Conservation (phyloP, 2,888 invertebrate species). For the Temnothorax unifasciatus region DNA sequence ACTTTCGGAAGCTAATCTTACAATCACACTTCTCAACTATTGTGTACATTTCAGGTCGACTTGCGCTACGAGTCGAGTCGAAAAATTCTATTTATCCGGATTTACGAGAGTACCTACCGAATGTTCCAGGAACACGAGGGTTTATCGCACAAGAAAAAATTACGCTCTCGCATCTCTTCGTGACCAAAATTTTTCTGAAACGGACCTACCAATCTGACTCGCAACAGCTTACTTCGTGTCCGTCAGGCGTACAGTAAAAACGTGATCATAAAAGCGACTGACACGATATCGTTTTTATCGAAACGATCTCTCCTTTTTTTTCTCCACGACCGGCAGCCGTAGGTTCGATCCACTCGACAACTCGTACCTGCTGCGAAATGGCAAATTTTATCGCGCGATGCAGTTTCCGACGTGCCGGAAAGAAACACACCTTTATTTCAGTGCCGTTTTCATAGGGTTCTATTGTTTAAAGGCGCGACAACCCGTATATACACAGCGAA, state of each 20-base stretch:
- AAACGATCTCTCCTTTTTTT: conserved; percentile 17
- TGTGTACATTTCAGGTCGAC: background rate
- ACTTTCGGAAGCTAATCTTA: conserved; percentile 11
- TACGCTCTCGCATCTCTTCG: background rate
- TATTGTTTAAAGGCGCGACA: conserved; percentile 18
- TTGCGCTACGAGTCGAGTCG: background rate
- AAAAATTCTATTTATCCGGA: conserved; percentile 26
- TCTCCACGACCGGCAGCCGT: background rate
- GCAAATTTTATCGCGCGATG: conserved; percentile 17
- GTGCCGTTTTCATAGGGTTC: background rate
- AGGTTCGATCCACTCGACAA: conserved; percentile 4
- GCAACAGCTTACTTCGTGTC: conserved; percentile 5
- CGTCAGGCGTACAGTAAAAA: conserved; percentile 24
- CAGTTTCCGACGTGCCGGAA: conserved; percentile 10
- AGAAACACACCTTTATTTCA: conserved; percentile 6
- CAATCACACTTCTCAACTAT: background rate
- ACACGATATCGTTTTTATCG: conserved; percentile 40
- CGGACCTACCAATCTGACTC: conserved; percentile 18
- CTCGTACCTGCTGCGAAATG: conserved; percentile 2
- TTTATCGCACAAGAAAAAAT: conserved; percentile 38
- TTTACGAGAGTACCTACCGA: background rate
- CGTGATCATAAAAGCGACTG: conserved; percentile 14
- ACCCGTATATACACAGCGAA: background rate
- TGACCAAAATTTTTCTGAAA: conserved; percentile 31
- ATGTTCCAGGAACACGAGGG: background rate